Conservation (phyloP, 2,797 vertebrate genomes). For the Hippoglossus hippoglossus region DNA sequence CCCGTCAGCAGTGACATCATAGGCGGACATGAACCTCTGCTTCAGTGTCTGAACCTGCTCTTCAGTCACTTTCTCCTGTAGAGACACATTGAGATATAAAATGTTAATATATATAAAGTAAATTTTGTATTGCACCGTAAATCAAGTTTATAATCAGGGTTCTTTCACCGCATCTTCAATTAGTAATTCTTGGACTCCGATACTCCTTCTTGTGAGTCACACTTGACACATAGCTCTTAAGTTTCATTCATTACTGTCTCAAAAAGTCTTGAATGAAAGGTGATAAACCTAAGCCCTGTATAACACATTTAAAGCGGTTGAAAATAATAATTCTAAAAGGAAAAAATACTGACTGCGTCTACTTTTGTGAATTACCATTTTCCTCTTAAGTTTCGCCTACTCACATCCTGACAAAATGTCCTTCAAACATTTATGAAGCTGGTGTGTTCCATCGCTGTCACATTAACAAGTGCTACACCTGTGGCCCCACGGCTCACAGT, state of each 20-base stretch:
- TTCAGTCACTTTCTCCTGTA: slow-evolving; percentile 86
- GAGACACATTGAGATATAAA: background rate
- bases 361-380: slow-evolving; percentile 6
- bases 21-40: slow-evolving; percentile 88
- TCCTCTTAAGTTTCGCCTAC: slow-evolving; percentile 13
- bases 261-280: no score
- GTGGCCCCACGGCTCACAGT: slow-evolving; percentile 1
- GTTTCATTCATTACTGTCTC: no score
- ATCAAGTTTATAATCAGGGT: no score
- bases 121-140: no score
- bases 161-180: no score
- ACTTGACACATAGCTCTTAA: no score
- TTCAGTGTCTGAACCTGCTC: slow-evolving; percentile 88
- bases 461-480: slow-evolving; percentile 24
- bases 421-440: background rate
- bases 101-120: no score
- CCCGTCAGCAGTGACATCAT: slow-evolving; percentile 86
- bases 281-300: no score
- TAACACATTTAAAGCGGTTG: background rate
- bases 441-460: slow-evolving; percentile 19
- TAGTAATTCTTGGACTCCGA: no score
- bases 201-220: no score
- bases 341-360: slow-evolving; percentile 37
- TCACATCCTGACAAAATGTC: background rate
- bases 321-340: slow-evolving; percentile 3